phyloP scores from a whole-genome alignment of 2,797 vertebrate genomes.

The Myotis vivesi region DNA sequence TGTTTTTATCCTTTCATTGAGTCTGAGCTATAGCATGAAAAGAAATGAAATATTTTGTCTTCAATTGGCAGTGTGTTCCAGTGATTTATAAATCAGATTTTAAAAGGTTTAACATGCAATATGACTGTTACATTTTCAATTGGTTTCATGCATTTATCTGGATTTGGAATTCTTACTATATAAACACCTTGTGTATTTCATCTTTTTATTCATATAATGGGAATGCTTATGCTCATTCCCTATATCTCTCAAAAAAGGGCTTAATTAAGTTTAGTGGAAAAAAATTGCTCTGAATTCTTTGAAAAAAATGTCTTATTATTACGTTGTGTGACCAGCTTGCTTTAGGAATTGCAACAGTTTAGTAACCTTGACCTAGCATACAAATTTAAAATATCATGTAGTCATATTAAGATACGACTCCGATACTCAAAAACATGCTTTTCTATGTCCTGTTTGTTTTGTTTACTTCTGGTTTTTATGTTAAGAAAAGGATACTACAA shows the following conservation, averaged over 20 bases:
- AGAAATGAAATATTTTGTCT: background rate
- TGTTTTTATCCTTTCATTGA: background rate
- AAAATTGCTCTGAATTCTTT: constrained; percentile 45
- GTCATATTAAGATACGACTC: background rate
- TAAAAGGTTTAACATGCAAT: constrained; percentile 33
- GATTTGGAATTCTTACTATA: constrained; percentile 1
- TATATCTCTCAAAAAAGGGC: constrained; percentile 2
- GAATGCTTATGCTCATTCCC: background rate
- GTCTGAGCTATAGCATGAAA: background rate
- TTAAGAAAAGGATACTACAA: background rate
- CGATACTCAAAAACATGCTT: background rate
- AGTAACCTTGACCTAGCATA: background rate
- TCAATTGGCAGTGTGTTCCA: background rate
- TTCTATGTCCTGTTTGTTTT: background rate
- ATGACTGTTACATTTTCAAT: background rate
- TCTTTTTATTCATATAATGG: background rate
- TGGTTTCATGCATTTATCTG: background rate
- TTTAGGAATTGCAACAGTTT: background rate
- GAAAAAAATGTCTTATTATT: background rate
- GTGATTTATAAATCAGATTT: background rate
- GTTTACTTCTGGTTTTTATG: background rate
- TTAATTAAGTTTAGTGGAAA: constrained; percentile 26
- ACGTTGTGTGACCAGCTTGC: background rate
- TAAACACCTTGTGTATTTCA: background rate
- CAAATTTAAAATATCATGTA: background rate